A percentile compares a stretch with the other conserved stretches of the same genome.
phyloP scores from a whole-genome alignment of 1,140 invertebrate genomes.

The Periplaneta americana region DNA sequence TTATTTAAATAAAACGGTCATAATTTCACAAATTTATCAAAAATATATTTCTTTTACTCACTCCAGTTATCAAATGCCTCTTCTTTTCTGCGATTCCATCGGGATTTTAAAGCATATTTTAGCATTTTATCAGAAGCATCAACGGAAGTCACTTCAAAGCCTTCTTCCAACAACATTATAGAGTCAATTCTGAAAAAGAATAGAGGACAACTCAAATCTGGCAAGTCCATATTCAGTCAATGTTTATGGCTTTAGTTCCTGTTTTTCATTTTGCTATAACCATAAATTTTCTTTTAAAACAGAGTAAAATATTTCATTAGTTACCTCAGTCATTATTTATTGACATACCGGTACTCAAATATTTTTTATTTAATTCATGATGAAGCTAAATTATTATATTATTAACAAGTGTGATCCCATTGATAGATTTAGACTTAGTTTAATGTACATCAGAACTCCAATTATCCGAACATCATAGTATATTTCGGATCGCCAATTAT shows the following conservation, averaged over 20 bases:
- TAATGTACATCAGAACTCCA: too few species aligned
- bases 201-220: neutral
- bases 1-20: too few species aligned
- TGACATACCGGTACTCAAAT: neutral
- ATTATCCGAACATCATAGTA: too few species aligned
- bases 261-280: neutral
- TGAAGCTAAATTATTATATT: too few species aligned
- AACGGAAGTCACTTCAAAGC: constrained; percentile 76
- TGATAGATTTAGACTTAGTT: too few species aligned
- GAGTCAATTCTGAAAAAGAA: constrained; percentile 63
- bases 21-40: too few species aligned
- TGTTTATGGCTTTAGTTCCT: neutral
- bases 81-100: constrained; percentile 78
- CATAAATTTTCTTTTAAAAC: neutral
- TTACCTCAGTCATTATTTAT: neutral
- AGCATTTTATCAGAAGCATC: constrained; percentile 91
- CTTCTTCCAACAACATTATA: constrained; percentile 79
- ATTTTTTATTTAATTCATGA: neutral
- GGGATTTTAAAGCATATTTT: constrained; percentile 77
- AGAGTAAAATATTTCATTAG: neutral
- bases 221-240: neutral
- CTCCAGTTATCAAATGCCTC: constrained; percentile 75
- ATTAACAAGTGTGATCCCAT: too few species aligned
- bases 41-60: too few species aligned
- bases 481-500: too few species aligned